Conservation (phyloP, 1,140 invertebrate genomes). For the Megalonaias nervosa region DNA sequence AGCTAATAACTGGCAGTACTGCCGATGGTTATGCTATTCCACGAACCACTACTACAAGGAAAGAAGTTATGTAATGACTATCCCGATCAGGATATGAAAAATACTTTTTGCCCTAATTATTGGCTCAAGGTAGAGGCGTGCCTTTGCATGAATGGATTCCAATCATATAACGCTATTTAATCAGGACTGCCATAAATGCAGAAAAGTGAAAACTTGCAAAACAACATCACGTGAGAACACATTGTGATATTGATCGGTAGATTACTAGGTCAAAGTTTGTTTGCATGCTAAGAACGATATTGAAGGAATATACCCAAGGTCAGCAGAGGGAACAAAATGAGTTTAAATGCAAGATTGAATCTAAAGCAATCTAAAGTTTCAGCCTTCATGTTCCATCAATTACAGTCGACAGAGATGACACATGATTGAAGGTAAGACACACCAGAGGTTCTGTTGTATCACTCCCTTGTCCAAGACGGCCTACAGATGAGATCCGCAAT, state of each 20-base stretch:
- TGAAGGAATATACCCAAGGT: not conserved
- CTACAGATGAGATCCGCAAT: not conserved
- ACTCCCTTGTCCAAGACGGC: conserved; percentile 17
- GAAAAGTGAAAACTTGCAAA: not conserved
- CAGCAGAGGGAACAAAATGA: not conserved
- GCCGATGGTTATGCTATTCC: no score
- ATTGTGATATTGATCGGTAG: not conserved
- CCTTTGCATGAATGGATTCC: not conserved
- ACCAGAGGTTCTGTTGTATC: conserved; percentile 5
- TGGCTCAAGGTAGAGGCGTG: not conserved
- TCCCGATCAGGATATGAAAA: conserved; percentile 2
- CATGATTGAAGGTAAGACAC: not conserved
- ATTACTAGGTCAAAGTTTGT: not conserved
- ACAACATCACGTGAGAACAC: not conserved
- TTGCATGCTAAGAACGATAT: not conserved
- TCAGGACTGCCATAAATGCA: not conserved
- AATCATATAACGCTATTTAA: not conserved
- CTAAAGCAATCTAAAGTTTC: not conserved
- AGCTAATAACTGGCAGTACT: no score
- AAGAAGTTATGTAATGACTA: no score
- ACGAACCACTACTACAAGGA: no score
- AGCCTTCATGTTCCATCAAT: conserved; percentile 10
- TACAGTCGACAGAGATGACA: not conserved
- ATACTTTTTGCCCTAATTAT: not conserved
- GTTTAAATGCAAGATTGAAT: not conserved